Base-by-base conservation (phyloP, 2,797 vertebrate genomes). In the Microcaecilia unicolor region DNA sequence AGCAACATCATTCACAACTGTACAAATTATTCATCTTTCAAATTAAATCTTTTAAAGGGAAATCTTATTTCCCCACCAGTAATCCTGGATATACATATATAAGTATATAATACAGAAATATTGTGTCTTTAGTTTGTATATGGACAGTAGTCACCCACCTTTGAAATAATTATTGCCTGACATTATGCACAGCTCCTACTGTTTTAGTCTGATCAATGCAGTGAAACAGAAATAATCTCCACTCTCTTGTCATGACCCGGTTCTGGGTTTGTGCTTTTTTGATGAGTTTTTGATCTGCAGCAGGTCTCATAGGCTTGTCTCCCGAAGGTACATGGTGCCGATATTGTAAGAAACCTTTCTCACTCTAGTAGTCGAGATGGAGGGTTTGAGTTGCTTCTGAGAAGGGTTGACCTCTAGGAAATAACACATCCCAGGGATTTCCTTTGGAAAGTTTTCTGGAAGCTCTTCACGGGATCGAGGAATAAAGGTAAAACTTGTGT, bases 271-370 rank as follows among this genome's bases (percentile, higher is more conserved):
- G 83, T 85, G 83, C 81, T 85, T 84, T 80, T 66, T 37, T 44
- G 67, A 72, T 3, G 17, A 78, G 79, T 81, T 78, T 81, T 70
- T 70, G 61, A 73, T 68, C 61, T 61, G 48, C 23, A 50, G 66
- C 50, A 42, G 60, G 53, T 64, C 75, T 91, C 89, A 99, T 84
- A 99, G 81, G 76, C 95, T 99, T 3, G 95, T 99, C 77, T 99
- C 95, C 73, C 95, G 88, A 50, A 99, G 89, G 76, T 98, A 99
- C 95, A 99, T 99, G 67, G 95, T 99, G 58, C 95, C 95, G 4
- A 99, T 97, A 81, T 91, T 94, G 81, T 99, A 99, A 53, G 94
- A 95, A 56, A 95, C 85, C 67, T 96, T 97, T 66, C 88, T 93
- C 68, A 94, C 88, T 73, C 90, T 88, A 31, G 89, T 81, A 22